These are phyloP conservation scores for Sminthurides aquaticus DNA, from an alignment of 2,888 invertebrate genomes.

Conservation along the genomic window DNA sequence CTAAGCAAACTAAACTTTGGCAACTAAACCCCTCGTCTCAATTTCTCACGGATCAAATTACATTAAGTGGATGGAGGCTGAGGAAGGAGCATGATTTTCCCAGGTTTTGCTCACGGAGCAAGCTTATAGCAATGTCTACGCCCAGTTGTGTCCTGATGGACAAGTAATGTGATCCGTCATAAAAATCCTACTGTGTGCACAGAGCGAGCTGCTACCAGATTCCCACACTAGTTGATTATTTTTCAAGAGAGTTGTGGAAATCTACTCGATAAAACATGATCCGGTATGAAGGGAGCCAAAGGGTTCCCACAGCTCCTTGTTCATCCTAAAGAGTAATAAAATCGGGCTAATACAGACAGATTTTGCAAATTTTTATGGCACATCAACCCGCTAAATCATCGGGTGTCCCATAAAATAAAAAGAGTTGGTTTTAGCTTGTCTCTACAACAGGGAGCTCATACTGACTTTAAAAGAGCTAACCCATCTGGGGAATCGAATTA, in stretches of 20 bases:
- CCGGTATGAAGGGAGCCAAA: too few species aligned
- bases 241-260: too few species aligned
- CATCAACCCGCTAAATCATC: neutral
- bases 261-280: too few species aligned
- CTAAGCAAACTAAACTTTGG: too few species aligned
- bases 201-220: neutral
- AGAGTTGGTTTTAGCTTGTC: too few species aligned
- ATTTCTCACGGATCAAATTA: neutral
- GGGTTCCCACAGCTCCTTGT: too few species aligned
- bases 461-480: too few species aligned
- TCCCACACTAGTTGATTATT: neutral
- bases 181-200: neutral
- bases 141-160: neutral
- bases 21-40: neutral
- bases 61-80: too few species aligned
- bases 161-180: neutral
- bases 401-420: neutral
- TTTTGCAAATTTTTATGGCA: neutral
- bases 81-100: too few species aligned
- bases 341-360: neutral
- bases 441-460: too few species aligned
- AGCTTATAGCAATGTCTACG: too few species aligned
- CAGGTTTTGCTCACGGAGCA: neutral
- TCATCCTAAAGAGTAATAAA: neutral
- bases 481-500: neutral